These are phyloP conservation scores for Hirundichthys speculiger DNA, from an alignment of 2,113 vertebrate species.

Conservation along the genomic window DNA sequence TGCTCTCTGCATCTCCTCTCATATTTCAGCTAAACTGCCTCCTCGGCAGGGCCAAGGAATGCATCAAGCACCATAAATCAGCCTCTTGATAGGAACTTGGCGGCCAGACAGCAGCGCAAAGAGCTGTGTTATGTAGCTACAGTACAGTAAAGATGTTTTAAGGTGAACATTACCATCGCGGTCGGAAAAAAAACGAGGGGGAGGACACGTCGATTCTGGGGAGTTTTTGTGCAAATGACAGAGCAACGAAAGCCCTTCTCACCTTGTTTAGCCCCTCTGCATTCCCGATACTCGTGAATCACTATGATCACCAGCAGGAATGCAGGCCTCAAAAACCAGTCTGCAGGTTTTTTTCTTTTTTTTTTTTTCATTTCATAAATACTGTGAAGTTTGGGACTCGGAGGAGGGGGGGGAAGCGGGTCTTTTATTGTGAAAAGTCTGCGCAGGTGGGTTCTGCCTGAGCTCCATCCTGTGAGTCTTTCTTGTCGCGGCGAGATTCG, in stretches of 20 bases:
- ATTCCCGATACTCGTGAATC: conserved; percentile 64
- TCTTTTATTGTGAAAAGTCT: conserved; percentile 14
- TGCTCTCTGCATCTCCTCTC: conserved; percentile 87
- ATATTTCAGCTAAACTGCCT: conserved; percentile 92
- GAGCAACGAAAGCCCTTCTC: conserved; percentile 65
- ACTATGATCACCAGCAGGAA: conserved; percentile 46
- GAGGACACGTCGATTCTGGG: conserved; percentile 58
- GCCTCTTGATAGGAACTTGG: conserved; percentile 93
- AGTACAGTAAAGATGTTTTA: conserved; percentile 88
- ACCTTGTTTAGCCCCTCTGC: conserved; percentile 56
- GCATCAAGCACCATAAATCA: conserved; percentile 97
- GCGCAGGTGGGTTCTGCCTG: conserved; percentile 50
- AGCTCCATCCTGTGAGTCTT: conserved; percentile 20
- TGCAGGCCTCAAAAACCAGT: background rate
- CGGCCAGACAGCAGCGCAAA: conserved; percentile 84
- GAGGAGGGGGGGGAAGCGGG: too few relatives aligned
- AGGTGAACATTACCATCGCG: conserved; percentile 89
- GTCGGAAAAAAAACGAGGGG: conserved; percentile 44
- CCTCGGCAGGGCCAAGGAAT: conserved; percentile 88
- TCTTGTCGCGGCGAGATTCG: conserved; percentile 35
- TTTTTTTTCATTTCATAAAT: background rate
- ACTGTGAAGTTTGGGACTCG: conserved; percentile 28
- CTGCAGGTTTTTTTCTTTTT: too few relatives aligned
- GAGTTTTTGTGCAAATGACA: conserved; percentile 68
- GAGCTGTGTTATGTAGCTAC: conserved; percentile 76